Evolutionary conservation across 2,797 vertebrate genomes (phyloP), one percentile per base, ranked within the genome.

Genomic region (Lutjanus argentimaculatus): DNA sequence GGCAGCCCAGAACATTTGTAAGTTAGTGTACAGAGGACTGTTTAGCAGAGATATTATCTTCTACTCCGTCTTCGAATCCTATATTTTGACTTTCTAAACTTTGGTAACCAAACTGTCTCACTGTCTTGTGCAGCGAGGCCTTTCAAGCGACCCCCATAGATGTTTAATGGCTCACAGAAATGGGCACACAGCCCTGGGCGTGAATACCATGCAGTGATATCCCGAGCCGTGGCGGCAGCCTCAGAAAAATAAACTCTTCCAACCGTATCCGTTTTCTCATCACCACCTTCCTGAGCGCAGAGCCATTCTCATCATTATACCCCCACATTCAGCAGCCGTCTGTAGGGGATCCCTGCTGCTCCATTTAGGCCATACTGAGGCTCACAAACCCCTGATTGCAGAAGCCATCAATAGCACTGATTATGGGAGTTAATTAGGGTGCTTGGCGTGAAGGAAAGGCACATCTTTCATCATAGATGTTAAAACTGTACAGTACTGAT

Each of bases 381-480:
- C 86, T 83, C 84, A 87, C 88, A 86, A 89, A 83, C 67, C 79
- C 57, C 83, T 78, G 85, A 91, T 91, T 91, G 87, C 88, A 68
- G 63, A 82, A 75, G 73, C 86, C 88, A 85, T 92, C 90, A 91
- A 88, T 90, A 85, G 88, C 80, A 12, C 80, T 87, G 89, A 93
- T 93, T 92, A 91, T 73, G 61, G 62, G 81, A 90, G 89, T 88
- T 94, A 92, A 94, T 93, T 90, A 89, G 84, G 77, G 21, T 53
- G 65, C 89, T 63, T 74, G 80, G 82, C 58, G 56, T 46, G 78
- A 83, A 62, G 82, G 72, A 84, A 73, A 70, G 2, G 12, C 65
- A 52, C 16, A 25, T 81, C 69, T 89, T 89, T 91, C 80, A 85
- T 86, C 71, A 76, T 65, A 73, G 45, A 84, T 67, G 61, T 70